phyloP scores from a whole-genome alignment of 2,888 invertebrate genomes.

The Abrostola tripartita region DNA sequence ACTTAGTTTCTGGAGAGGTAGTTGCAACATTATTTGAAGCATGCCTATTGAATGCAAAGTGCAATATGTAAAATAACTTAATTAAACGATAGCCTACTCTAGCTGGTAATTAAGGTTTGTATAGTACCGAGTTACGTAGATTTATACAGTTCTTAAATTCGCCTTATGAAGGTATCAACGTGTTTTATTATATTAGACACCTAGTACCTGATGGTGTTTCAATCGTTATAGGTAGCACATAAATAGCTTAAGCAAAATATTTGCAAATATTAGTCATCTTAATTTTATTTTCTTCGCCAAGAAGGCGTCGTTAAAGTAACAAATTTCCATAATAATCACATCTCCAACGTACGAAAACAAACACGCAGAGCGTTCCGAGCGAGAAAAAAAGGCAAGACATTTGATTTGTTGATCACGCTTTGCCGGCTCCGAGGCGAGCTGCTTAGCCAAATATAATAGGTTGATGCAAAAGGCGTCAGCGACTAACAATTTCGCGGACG shows the following conservation, averaged over 20 bases:
- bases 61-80: constrained; percentile 7
- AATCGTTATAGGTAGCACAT: constrained; percentile 24
- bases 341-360: constrained; percentile 84
- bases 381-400: constrained; percentile 67
- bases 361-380: constrained; percentile 74
- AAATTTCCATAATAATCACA: constrained; percentile 83
- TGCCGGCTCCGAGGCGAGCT: constrained; percentile 71
- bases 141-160: too few relatives aligned
- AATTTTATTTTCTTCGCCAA: constrained; percentile 70
- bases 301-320: constrained; percentile 66
- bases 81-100: background rate
- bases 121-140: too few relatives aligned
- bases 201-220: constrained; percentile 29
- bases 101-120: too few relatives aligned
- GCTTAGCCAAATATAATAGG: constrained; percentile 83
- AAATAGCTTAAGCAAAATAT: constrained; percentile 32
- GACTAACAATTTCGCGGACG: constrained; percentile 84
- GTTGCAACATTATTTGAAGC: constrained; percentile 40
- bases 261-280: constrained; percentile 66
- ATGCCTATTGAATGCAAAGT: constrained; percentile 45
- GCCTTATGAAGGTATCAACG: background rate
- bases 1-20: constrained; percentile 17
- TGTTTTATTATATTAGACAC: constrained; percentile 13
- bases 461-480: constrained; percentile 82
- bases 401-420: constrained; percentile 85